A percentile compares a stretch with the other conserved stretches of the same genome.
Evolutionary conservation across 64 coral and sea anemone genomes (phyloP).

Genomic region (Dendrophyllia cribrosa): DNA sequence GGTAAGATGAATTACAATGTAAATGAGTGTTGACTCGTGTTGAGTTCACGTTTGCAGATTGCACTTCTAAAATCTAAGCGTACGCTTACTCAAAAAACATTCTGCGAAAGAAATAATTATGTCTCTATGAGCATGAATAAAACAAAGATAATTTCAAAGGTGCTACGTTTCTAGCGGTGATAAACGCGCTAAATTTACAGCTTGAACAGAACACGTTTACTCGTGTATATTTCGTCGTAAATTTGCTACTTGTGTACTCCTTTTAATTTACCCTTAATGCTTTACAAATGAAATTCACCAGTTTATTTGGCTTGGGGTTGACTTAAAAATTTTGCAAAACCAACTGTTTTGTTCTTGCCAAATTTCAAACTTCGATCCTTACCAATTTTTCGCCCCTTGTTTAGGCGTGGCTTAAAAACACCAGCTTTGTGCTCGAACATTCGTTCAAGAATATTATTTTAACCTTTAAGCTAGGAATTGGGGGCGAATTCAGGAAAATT

Average conservation of each 20-base stretch:
- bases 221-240: neutral
- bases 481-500: neutral
- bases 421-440: neutral
- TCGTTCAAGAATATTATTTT: neutral
- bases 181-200: no score
- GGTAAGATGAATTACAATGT: conserved; percentile 53
- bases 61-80: neutral
- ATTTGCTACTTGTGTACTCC: neutral
- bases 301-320: neutral
- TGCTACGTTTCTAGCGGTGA: no score
- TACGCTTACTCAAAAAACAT: neutral
- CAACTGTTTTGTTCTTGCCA: neutral
- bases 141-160: neutral
- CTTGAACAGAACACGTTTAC: neutral
- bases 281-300: neutral
- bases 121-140: neutral
- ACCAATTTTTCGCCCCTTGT: neutral
- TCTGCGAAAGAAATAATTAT: neutral
- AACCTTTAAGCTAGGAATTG: neutral
- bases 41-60: neutral
- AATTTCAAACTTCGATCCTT: neutral
- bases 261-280: neutral
- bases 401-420: neutral
- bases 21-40: neutral
- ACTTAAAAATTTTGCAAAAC: neutral